Conservation (phyloP, 2,113 vertebrate genomes). For the Arenaria interpres region DNA sequence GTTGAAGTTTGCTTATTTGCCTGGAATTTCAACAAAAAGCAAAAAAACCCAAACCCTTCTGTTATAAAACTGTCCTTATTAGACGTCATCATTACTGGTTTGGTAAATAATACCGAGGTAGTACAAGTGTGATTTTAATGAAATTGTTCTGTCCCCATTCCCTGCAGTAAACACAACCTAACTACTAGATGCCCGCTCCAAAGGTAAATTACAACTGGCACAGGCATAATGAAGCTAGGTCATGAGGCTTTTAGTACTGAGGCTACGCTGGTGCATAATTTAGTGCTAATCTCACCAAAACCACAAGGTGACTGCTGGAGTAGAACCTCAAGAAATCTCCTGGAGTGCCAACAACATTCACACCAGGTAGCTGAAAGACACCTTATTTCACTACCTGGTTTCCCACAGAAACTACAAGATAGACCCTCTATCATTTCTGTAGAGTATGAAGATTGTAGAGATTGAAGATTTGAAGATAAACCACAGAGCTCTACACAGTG, state of each 20-base stretch:
- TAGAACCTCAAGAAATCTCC: neutral
- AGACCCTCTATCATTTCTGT: neutral
- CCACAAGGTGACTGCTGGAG: neutral
- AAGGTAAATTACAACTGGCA: neutral
- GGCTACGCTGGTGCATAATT: neutral
- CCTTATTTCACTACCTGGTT: accelerated
- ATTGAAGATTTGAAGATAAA: neutral
- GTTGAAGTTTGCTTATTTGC: neutral
- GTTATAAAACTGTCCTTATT: neutral
- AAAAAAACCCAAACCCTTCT: neutral
- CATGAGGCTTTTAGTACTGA: neutral
- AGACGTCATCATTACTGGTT: neutral
- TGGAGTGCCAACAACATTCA: neutral
- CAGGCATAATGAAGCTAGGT: neutral
- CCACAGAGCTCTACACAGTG: neutral
- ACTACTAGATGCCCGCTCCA: neutral
- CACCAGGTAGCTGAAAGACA: neutral
- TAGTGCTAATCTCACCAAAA: neutral
- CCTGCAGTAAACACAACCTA: neutral
- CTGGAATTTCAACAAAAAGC: neutral
- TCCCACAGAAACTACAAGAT: neutral
- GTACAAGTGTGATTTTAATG: neutral
- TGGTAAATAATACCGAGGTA: neutral
- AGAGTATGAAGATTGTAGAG: no score
- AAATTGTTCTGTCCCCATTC: neutral